Conservation (phyloP, 2,113 vertebrate species). For the Condylura cristata region DNA sequence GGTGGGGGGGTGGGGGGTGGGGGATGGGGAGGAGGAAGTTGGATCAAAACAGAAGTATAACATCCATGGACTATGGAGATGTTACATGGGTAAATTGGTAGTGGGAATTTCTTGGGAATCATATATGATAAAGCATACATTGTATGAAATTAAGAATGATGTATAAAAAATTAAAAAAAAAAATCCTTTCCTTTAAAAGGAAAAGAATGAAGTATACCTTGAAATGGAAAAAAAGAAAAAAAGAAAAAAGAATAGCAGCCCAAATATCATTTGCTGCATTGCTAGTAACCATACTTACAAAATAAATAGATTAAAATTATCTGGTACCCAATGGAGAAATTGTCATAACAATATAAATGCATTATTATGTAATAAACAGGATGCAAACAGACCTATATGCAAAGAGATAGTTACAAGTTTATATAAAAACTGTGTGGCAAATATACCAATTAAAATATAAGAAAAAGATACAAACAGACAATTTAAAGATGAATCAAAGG, state of each 20-base stretch:
- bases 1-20: too few relatives aligned
- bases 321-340: not conserved
- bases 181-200: too few relatives aligned
- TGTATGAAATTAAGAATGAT: too few relatives aligned
- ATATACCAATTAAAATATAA: not conserved
- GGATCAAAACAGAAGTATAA: too few relatives aligned
- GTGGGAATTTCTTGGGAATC: too few relatives aligned
- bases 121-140: too few relatives aligned
- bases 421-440: not conserved
- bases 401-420: not conserved
- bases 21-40: too few relatives aligned
- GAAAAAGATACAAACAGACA: not conserved
- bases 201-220: too few relatives aligned
- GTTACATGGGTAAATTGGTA: too few relatives aligned
- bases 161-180: too few relatives aligned
- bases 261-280: not conserved
- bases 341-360: not conserved
- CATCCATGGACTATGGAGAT: too few relatives aligned
- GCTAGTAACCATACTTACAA: not conserved
- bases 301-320: not conserved
- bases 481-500: not conserved
- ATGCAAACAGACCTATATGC: not conserved
- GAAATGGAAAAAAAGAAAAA: too few relatives aligned
- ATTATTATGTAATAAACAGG: not conserved
- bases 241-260: not conserved